phyloP scores from a whole-genome alignment of 35 echinoderm and acorn worm genomes.

The Ophioderma brevispina region DNA sequence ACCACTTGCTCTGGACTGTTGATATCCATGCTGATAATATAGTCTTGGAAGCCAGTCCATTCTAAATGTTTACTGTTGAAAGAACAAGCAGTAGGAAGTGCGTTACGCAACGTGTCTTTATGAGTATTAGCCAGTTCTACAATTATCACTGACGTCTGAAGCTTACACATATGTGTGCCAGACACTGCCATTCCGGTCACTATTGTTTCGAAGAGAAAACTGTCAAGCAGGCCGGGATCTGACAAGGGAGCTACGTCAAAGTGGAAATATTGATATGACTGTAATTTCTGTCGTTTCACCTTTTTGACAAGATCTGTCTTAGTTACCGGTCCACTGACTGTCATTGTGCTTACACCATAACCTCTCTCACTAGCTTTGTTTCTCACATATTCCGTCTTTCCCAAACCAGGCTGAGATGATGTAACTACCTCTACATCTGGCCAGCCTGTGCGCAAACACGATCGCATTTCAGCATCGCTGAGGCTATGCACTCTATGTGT shows the following conservation, averaged over 20 bases:
- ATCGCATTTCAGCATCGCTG: constrained; percentile 13
- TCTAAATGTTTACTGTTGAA: background rate
- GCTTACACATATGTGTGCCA: constrained; percentile 28
- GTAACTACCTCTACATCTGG: constrained; percentile 43
- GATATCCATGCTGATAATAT: background rate
- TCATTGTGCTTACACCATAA: background rate
- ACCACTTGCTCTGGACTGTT: constrained; percentile 15
- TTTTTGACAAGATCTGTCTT: constrained; percentile 13
- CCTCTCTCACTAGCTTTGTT: background rate
- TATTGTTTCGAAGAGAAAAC: constrained; percentile 27
- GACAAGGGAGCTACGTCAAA: constrained; percentile 16
- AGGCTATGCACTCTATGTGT: constrained; percentile 25
- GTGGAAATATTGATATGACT: background rate
- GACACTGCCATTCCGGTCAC: constrained; percentile 34
- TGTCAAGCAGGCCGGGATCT: constrained; percentile 10
- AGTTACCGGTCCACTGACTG: constrained; percentile 19
- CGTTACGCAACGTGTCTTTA: background rate
- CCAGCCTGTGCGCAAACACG: constrained; percentile 20
- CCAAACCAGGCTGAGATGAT: constrained; percentile 23
- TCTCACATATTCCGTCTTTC: constrained; percentile 31
- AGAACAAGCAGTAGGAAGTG: background rate
- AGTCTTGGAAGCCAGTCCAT: background rate
- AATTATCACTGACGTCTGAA: background rate
- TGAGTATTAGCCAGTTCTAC: background rate
- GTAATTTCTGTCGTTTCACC: background rate